A percentile compares a stretch with the other conserved stretches of the same genome.
Evolutionary conservation across 2,113 vertebrate species (phyloP).

Genomic region (Piaya cayana): DNA sequence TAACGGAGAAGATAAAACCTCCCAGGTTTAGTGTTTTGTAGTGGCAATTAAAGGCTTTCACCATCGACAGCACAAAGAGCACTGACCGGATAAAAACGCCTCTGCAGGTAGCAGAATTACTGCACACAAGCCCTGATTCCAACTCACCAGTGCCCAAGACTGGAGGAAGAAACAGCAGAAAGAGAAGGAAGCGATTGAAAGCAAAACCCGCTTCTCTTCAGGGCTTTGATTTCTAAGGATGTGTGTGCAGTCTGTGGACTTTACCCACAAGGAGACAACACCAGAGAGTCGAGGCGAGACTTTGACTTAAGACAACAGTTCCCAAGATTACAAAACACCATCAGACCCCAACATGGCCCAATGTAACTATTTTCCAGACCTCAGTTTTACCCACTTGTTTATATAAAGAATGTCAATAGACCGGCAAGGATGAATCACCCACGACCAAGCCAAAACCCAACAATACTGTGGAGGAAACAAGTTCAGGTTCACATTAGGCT

Average conservation of each 20-base stretch:
- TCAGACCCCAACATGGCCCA: conserved; percentile 10
- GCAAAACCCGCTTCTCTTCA: neutral
- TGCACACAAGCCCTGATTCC: neutral
- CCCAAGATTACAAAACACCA: neutral
- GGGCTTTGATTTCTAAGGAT: neutral
- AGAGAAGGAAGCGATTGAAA: neutral
- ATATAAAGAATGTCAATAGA: conserved; percentile 16
- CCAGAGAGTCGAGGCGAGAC: neutral
- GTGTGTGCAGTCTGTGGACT: neutral
- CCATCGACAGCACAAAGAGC: neutral
- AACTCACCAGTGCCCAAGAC: neutral
- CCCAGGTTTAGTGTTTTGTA: neutral
- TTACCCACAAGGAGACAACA: neutral
- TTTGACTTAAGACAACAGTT: neutral
- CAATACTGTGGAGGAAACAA: neutral
- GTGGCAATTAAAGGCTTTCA: neutral
- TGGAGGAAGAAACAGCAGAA: neutral
- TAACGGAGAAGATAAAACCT: neutral
- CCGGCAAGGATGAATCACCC: conserved; percentile 58
- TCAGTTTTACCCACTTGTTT: conserved; percentile 41
- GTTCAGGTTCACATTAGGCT: neutral
- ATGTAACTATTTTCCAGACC: neutral
- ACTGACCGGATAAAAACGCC: fast-evolving
- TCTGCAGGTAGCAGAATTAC: neutral
- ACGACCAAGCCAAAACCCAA: neutral